Conservation (phyloP, 2,888 invertebrate species). For the Apamea anceps region DNA sequence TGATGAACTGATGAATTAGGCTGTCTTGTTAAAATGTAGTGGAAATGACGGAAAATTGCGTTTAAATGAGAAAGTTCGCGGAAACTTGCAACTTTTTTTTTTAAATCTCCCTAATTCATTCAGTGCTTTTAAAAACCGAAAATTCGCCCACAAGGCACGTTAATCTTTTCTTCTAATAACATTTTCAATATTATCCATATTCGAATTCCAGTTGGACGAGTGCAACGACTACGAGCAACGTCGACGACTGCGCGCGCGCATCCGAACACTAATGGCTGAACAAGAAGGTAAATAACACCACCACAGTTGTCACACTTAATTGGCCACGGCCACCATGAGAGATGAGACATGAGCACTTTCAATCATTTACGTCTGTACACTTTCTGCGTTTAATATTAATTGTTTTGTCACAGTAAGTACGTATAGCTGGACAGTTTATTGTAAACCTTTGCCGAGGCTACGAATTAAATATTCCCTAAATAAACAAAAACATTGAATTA, state of each 20-base stretch:
- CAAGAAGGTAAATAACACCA: constrained; percentile 93
- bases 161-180: not conserved
- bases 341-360: not conserved
- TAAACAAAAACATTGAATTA: not conserved
- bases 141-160: not conserved
- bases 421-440: constrained; percentile 3
- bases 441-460: not conserved
- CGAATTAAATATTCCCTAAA: not conserved
- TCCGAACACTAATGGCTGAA: constrained; percentile 96
- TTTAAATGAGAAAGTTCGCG: not conserved
- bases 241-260: constrained; percentile 94
- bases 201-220: constrained; percentile 93
- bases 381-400: constrained; percentile 6
- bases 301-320: not conserved
- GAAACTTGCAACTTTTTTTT: not conserved
- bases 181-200: not conserved
- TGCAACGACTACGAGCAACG: constrained; percentile 97
- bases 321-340: not conserved
- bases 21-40: not conserved
- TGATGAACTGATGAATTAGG: not conserved
- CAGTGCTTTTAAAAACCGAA: too few relatives aligned
- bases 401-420: constrained; percentile 2
- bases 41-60: not conserved
- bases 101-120: not conserved
- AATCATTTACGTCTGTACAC: not conserved